Percentiles rank a stretch among this genome's conserved stretches.
These are phyloP conservation scores for Scartelaos histophorus DNA, from an alignment of 2,113 vertebrate genomes.

Conservation along the genomic window DNA sequence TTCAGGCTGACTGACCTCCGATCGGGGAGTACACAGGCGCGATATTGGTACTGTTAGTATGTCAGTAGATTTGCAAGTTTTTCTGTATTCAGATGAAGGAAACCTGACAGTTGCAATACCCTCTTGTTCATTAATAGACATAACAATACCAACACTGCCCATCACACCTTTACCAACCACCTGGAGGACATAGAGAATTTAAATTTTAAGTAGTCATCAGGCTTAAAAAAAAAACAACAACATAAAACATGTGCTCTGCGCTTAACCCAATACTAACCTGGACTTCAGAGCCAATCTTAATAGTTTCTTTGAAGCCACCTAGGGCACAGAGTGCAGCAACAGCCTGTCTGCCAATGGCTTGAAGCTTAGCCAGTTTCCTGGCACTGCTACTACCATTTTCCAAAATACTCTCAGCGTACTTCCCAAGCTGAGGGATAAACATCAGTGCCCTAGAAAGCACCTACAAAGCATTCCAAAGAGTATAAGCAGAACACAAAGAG, in stretches of 20 bases:
- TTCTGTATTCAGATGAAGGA: slow-evolving; percentile 89
- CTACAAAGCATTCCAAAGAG: slow-evolving; percentile 64
- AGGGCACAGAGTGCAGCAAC: slow-evolving; percentile 95
- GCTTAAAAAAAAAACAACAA: background rate
- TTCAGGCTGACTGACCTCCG: slow-evolving; percentile 78
- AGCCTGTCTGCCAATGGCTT: slow-evolving; percentile 93
- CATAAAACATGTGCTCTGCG: background rate
- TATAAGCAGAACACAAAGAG: background rate
- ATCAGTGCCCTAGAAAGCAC: slow-evolving; percentile 94
- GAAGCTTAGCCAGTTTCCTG: slow-evolving; percentile 92
- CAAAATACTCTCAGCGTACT: slow-evolving; percentile 94
- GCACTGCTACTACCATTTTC: slow-evolving; percentile 94
- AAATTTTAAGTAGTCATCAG: background rate
- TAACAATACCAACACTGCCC: slow-evolving; percentile 91
- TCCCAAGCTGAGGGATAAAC: slow-evolving; percentile 96
- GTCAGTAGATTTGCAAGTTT: slow-evolving; percentile 92
- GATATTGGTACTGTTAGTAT: slow-evolving; percentile 92
- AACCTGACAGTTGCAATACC: slow-evolving; percentile 97
- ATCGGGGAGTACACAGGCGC: slow-evolving; percentile 94
- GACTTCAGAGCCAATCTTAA: slow-evolving; percentile 98
- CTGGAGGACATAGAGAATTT: slow-evolving; percentile 64
- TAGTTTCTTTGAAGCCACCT: slow-evolving; percentile 97
- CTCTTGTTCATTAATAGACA: slow-evolving; percentile 98
- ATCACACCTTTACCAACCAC: slow-evolving; percentile 94
- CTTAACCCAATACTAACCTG: slow-evolving; percentile 79